Base-by-base conservation (phyloP, 2,797 vertebrate genomes). In the Clarias pachynema region DNA sequence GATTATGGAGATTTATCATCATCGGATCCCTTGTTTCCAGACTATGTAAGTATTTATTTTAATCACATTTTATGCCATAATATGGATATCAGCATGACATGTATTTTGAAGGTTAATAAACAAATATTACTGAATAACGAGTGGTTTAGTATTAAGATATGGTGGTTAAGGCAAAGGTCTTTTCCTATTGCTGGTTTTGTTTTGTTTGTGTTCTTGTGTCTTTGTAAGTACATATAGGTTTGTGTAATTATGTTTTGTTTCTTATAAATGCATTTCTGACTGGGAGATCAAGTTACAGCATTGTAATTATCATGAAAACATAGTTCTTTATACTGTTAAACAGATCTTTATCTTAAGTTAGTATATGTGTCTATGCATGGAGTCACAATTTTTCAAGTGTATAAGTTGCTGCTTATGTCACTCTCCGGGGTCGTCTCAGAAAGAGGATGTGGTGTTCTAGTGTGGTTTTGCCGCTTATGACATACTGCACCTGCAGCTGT, bases 381-480 rank as follows among this genome's bases (percentile, higher is more conserved):
- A 88, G 79, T 22, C 79, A 16, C 22, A 4, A 9, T 14, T 49
- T 84, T 29, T 81, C 3, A 81, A 29, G 49, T 70, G 72, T 66
- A 77, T 37, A 78, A 75, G 40, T 60, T 34, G 53, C 70, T 15
- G 37, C 62, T 77, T 84, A 34, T 37, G 62, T 74, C 75, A 63
- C 81, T 73, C 85, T 79, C 82, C 34, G 7, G 24, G 83, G 72
- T 60, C 26, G 80, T 37, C 57, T 85, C 29, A 81, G 83, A 78
- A 82, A 90, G 90, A 94, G 95, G 94, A 95, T 94, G 92, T 84
- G 79, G 90, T 91, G 90, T 89, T 85, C 85, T 88, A 49, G 56
- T 94, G 94, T 89, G 94, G 94, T 95, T 95, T 93, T 88, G 89
- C 90, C 84, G 82, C 82, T 83, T 84, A 84, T 92, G 91, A 91